Evolutionary conservation across 2,888 invertebrate species (phyloP).

Genomic region (Hypselothyrea guttata): DNA sequence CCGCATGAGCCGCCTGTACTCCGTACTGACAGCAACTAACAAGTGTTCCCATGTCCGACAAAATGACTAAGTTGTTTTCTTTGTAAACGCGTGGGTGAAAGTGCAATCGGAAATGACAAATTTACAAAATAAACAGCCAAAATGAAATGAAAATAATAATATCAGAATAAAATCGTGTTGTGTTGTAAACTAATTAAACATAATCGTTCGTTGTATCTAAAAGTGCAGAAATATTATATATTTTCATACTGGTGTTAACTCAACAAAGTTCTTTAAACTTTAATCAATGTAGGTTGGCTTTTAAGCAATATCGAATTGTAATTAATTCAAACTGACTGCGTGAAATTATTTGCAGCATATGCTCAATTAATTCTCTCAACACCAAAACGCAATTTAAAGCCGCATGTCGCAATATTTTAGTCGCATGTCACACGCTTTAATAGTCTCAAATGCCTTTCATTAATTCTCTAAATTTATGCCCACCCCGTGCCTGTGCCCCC

Average conservation of each 20-base stretch:
- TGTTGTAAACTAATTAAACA: background rate
- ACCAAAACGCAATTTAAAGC: slow-evolving; percentile 43
- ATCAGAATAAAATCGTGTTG: no score
- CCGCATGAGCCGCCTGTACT: slow-evolving; percentile 46
- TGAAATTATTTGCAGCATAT: slow-evolving; percentile 19
- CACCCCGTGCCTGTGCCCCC: background rate
- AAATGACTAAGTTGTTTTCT: slow-evolving; percentile 7
- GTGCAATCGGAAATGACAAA: slow-evolving; percentile 9
- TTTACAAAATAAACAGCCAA: slow-evolving; percentile 1
- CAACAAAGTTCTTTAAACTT: background rate
- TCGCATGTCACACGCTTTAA: slow-evolving; percentile 52
- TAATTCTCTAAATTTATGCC: slow-evolving; percentile 56
- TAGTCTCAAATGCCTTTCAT: slow-evolving; percentile 35
- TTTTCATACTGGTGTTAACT: background rate
- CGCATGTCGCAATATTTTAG: slow-evolving; percentile 61
- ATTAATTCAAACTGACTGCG: slow-evolving; percentile 25
- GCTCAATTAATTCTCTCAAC: slow-evolving; percentile 61
- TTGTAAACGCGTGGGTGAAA: slow-evolving; percentile 5
- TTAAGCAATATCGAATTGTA: slow-evolving; percentile 5
- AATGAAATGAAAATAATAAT: no score
- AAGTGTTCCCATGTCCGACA: slow-evolving; percentile 50
- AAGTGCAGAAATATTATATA: no score
- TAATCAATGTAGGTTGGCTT: slow-evolving; percentile 19
- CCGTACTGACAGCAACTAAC: slow-evolving; percentile 44
- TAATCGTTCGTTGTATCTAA: background rate